Conservation (phyloP, 2,113 vertebrate species). For the Tragelaphus buxtoni region DNA sequence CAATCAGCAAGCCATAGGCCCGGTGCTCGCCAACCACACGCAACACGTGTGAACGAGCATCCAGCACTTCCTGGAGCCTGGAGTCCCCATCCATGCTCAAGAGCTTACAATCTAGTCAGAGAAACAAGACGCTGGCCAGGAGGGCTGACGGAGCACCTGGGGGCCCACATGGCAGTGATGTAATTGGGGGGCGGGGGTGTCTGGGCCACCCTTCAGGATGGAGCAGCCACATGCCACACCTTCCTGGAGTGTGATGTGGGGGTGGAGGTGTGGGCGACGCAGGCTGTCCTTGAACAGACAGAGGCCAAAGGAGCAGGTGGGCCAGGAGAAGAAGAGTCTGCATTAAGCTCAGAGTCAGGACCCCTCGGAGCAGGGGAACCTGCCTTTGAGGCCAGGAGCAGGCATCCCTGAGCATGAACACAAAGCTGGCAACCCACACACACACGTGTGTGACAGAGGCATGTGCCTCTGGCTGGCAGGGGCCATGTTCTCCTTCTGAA, state of each 20-base stretch:
- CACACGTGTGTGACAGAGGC: too few relatives aligned
- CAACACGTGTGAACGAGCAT: too few relatives aligned
- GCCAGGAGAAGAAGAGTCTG: neutral
- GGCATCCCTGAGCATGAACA: neutral
- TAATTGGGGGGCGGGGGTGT: neutral
- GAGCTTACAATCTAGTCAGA: neutral
- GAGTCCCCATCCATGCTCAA: neutral
- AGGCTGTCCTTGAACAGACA: neutral
- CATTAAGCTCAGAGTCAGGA: neutral
- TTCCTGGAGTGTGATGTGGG: neutral
- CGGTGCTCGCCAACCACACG: too few relatives aligned
- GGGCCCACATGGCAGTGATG: neutral
- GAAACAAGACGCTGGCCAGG: neutral
- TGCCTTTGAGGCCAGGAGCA: neutral
- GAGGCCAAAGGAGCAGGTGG: neutral
- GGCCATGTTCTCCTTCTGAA: neutral
- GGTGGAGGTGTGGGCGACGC: accelerated
- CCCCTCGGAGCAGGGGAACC: neutral
- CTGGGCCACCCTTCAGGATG: neutral
- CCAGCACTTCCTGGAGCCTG: neutral
- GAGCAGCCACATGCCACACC: accelerated
- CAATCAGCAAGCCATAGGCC: neutral
- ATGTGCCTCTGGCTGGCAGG: accelerated
- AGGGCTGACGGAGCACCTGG: accelerated
- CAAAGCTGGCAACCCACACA: neutral